Base-by-base conservation (phyloP, 2,113 vertebrate species). In the Zingel zingel region DNA sequence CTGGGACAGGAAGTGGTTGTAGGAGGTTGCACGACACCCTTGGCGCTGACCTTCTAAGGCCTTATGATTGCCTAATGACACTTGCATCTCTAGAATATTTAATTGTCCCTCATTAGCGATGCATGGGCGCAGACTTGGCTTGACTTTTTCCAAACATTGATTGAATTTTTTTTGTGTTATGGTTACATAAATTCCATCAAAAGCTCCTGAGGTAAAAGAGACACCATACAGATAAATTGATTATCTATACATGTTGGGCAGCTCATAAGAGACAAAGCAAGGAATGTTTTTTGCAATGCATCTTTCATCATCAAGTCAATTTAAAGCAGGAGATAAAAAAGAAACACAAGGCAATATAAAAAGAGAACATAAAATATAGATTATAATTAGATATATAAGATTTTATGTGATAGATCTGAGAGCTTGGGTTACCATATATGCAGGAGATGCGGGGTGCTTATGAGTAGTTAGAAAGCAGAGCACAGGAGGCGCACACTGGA, bases 51-150 rank as follows among this genome's bases (percentile, higher is more conserved):
- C 89, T 93, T 73, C n/a, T 16, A 16, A 69, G 0, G 14, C 51
- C 77, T 83, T 81, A 91, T 87, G 33, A 73, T 43, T 47, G 63
- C 67, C 78, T 36, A 33, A 80, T 19, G 1, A 86, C 75, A 39
- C 56, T 72, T 61, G 54, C 56, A 66, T 76, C 70, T 64, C 5
- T 66, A 33, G 71, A 83, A 91, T 88, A 75, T 74, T 70, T 82
- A 83, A 85, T 90, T 85, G 33, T 73, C 30, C 64, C 83, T 91
- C 64, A 85, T 92, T 92, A 92, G 82, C 4, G 0, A 18, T 56
- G 71, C 33, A 64, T 18, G 59, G 48, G 12, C 14, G 9, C 5
- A 39, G 21, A 71, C 77, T 33, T 12, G 16, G 4, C 1, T 19
- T 84, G 82, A 84, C 82, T 86, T 91, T 84, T 88, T 30, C 51